Evolutionary conservation across 1,140 invertebrate species (phyloP).

Genomic region (Macrobrachium rosenbergii): DNA sequence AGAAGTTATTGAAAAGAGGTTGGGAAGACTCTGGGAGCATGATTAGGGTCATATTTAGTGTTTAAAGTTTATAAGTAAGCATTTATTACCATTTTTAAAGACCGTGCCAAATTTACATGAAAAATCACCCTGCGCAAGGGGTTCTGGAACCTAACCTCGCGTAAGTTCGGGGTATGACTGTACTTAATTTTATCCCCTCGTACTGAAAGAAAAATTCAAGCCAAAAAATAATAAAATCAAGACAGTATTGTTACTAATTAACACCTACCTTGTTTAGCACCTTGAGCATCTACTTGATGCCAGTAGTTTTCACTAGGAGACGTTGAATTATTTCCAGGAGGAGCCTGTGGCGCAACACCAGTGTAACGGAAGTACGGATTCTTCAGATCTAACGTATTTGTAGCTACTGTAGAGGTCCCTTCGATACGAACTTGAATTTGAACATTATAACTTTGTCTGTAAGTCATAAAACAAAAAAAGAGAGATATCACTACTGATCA

Average conservation of each 20-base stretch:
- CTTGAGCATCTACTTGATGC: constrained; percentile 85
- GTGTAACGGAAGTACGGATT: constrained; percentile 98
- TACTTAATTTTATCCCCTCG: too few relatives aligned
- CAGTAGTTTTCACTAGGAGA: constrained; percentile 94
- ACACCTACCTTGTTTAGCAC: constrained; percentile 71
- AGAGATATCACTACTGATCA: background rate
- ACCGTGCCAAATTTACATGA: too few relatives aligned
- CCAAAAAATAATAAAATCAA: background rate
- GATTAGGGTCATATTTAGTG: too few relatives aligned
- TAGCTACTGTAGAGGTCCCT: constrained; percentile 85
- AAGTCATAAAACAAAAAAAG: constrained; percentile 60
- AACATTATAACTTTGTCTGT: constrained; percentile 97
- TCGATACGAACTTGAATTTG: constrained; percentile 94
- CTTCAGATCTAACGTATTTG: constrained; percentile 96
- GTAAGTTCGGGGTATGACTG: too few relatives aligned
- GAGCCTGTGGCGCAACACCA: constrained; percentile 87
- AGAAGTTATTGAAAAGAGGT: too few relatives aligned
- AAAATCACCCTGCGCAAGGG: too few relatives aligned
- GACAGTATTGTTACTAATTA: background rate
- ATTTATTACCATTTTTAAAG: too few relatives aligned
- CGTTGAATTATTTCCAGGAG: constrained; percentile 88
- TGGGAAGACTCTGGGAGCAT: too few relatives aligned
- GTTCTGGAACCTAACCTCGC: too few relatives aligned
- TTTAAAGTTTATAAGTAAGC: too few relatives aligned
- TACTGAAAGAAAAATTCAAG: too few relatives aligned